Evolutionary conservation across 2,113 vertebrate species (phyloP).

Genomic region (Regulus satrapa): DNA sequence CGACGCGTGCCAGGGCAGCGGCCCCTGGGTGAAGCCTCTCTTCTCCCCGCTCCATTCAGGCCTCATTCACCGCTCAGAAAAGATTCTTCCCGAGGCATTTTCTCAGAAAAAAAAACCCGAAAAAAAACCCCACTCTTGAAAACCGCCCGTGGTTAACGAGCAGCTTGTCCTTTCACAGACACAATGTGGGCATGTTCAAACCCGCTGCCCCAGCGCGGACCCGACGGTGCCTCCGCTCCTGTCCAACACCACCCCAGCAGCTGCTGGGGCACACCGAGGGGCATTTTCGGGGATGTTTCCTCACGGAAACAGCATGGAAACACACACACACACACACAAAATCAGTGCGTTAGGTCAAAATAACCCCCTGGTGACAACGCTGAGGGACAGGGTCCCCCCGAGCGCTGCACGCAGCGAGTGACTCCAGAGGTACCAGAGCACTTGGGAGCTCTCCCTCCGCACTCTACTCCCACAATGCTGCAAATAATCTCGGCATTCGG

Average conservation of each 20-base stretch:
- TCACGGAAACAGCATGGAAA: neutral
- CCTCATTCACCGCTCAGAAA: neutral
- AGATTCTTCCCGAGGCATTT: neutral
- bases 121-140: neutral
- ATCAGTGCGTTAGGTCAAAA: neutral
- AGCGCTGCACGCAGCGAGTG: fast-evolving
- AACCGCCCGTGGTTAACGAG: neutral
- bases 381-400: neutral
- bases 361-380: neutral
- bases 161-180: slow-evolving; percentile 25
- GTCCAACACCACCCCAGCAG: neutral
- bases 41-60: neutral
- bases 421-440: neutral
- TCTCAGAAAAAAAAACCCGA: neutral
- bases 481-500: neutral
- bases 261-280: neutral
- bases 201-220: neutral
- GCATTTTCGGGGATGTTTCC: neutral
- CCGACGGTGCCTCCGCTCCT: neutral
- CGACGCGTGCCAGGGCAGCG: neutral
- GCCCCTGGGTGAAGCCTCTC: neutral
- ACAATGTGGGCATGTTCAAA: slow-evolving; percentile 23
- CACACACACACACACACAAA: neutral
- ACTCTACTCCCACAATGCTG: neutral
- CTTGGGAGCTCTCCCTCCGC: neutral